phyloP scores from a whole-genome alignment of 23 tunicate genomes.

The Halocynthia roretzi region DNA sequence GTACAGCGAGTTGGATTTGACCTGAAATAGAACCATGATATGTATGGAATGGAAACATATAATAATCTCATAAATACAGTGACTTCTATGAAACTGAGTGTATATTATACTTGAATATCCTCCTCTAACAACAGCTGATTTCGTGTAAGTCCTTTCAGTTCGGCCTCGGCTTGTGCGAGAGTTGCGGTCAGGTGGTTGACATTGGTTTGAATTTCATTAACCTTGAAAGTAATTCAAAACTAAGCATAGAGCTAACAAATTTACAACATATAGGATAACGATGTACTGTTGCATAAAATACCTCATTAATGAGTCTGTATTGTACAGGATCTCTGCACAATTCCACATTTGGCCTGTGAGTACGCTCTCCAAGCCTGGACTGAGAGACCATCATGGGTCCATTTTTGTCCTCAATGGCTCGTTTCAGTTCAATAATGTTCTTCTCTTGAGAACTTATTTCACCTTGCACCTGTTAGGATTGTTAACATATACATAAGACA shows the following conservation, averaged over 20 bases:
- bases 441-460: constrained; percentile 87
- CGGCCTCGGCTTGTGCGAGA: constrained; percentile 61
- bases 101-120: constrained; percentile 68
- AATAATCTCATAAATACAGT: too few relatives aligned
- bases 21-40: constrained; percentile 28
- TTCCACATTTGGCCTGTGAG: constrained; percentile 85
- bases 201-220: constrained; percentile 74
- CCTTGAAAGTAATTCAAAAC: constrained; percentile 31
- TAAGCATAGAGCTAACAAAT: background rate
- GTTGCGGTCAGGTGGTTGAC: constrained; percentile 49
- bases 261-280: background rate
- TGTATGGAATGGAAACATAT: too few relatives aligned
- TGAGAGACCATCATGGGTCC: constrained; percentile 96
- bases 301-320: constrained; percentile 75
- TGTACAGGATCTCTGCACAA: constrained; percentile 94
- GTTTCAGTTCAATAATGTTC: constrained; percentile 74
- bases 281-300: constrained; percentile 2
- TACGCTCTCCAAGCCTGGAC: constrained; percentile 63
- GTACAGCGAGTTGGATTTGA: constrained; percentile 84
- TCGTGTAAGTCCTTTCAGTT: constrained; percentile 65
- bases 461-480: constrained; percentile 35
- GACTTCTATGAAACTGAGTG: too few relatives aligned
- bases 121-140: constrained; percentile 84
- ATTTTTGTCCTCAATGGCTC: constrained; percentile 81
- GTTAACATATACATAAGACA: too few relatives aligned